Percentiles rank a stretch among this genome's conserved stretches.
Conservation (phyloP, 2,113 vertebrate genomes). For the Fulica atra region DNA sequence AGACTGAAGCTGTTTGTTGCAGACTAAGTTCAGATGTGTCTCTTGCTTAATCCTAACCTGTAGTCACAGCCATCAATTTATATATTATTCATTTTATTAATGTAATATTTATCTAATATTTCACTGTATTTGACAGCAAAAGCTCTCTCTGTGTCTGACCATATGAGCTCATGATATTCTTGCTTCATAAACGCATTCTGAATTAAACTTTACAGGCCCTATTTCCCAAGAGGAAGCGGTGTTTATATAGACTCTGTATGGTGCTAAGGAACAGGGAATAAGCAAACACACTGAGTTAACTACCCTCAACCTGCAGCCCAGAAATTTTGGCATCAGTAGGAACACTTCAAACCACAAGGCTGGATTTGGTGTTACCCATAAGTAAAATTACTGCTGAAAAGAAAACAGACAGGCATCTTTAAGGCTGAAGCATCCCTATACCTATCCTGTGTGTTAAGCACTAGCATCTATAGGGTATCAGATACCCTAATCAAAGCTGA, state of each 20-base stretch:
- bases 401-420: neutral
- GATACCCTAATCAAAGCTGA: neutral
- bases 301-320: neutral
- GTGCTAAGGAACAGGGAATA: neutral
- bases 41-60: neutral
- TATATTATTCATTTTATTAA: neutral
- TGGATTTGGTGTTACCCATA: neutral
- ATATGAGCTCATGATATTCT: neutral
- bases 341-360: neutral
- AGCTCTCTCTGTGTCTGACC: neutral
- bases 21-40: neutral
- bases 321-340: neutral
- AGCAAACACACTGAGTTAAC: conserved; percentile 20
- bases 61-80: neutral
- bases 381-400: neutral
- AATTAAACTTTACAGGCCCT: neutral
- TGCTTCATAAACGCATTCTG: neutral
- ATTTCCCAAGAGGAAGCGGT: neutral
- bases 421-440: neutral
- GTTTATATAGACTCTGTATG: neutral
- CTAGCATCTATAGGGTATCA: neutral
- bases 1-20: neutral
- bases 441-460: neutral
- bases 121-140: neutral
- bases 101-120: neutral